Conservation (phyloP, 2,797 vertebrate genomes). For the Staurois parvus region DNA sequence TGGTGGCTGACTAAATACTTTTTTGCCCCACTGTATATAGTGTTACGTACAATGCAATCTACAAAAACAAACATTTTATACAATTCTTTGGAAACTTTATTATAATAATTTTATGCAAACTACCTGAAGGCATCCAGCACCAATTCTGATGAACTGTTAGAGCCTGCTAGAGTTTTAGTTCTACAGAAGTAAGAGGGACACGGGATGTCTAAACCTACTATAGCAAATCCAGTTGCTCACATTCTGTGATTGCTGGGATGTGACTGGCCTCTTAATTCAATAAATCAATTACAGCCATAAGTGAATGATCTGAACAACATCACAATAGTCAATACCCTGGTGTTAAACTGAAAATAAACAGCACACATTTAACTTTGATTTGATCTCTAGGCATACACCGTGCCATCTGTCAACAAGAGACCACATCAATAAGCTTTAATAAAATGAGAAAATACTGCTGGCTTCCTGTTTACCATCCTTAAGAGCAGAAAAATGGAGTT, state of each 20-base stretch:
- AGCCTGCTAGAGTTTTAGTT: background rate
- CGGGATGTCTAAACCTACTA: background rate
- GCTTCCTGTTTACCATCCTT: background rate
- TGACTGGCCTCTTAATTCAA: constrained; percentile 12
- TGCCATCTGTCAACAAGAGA: constrained; percentile 37
- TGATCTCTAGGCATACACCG: constrained; percentile 16
- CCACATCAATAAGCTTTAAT: constrained; percentile 24
- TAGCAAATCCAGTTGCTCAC: background rate
- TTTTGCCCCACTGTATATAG: no score
- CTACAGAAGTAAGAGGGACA: background rate
- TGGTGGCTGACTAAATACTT: no score
- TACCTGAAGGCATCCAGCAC: no score
- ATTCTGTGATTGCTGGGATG: background rate
- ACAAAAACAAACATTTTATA: no score
- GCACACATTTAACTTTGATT: constrained; percentile 34
- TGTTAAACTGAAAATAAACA: constrained; percentile 23
- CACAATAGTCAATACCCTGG: background rate
- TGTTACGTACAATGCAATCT: no score
- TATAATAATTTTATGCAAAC: no score
- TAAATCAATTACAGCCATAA: background rate
- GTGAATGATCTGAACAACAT: background rate
- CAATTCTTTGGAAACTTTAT: no score
- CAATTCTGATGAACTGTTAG: background rate
- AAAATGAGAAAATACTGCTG: constrained; percentile 8
- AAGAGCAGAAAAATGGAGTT: constrained; percentile 11